Evolutionary conservation across 2,888 invertebrate species (phyloP), one percentile per base, ranked within the genome.

Genomic region (Yponomeuta sedellus): DNA sequence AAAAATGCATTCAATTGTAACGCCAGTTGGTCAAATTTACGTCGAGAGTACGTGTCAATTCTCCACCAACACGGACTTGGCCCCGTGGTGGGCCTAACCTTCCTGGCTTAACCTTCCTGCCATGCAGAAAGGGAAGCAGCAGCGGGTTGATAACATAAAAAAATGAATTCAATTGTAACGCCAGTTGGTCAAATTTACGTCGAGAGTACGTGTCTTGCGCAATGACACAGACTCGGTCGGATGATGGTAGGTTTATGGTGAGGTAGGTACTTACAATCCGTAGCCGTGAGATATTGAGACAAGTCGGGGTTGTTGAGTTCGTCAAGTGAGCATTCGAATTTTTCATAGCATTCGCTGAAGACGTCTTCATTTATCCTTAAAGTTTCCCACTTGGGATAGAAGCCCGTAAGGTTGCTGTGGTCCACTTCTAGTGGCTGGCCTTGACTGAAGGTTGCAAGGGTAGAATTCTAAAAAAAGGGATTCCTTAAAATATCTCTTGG

Each of bases 351-450:
- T 68, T 74, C 77, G 2, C 80, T 72, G 68, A 85, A 86, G 0
- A 68, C 4, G n/a, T 78, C 75, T 1, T 79, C 77, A n/a, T 66
- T 71, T 6, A 69, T 40, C 68, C 81, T 73, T n/a, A 85, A 71
- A 66, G 72, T 83, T 69, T 87, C 89, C 90, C 90, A 90, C 67
- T 81, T 77, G 0, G 86, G 81, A 64, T 76, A 80, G 66, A 87
- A 88, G 25, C 67, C 75, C 3, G 70, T 73, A 44, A 69, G 67
- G 6, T 79, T 70, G 68, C 85, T 52, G 44, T 52, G 44, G 44
- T 16, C 44, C 44, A 16, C 44, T 52, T 52, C 16, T 5, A 52
- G 44, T 88, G 58, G 44, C 73, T 71, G 69, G 3, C 85, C 88
- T 59, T 79, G 72, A 66, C 74, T 76, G 70, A 73, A 88, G 0